phyloP scores from a whole-genome alignment of 2,888 invertebrate genomes.

The Limnephilus rhombicus region DNA sequence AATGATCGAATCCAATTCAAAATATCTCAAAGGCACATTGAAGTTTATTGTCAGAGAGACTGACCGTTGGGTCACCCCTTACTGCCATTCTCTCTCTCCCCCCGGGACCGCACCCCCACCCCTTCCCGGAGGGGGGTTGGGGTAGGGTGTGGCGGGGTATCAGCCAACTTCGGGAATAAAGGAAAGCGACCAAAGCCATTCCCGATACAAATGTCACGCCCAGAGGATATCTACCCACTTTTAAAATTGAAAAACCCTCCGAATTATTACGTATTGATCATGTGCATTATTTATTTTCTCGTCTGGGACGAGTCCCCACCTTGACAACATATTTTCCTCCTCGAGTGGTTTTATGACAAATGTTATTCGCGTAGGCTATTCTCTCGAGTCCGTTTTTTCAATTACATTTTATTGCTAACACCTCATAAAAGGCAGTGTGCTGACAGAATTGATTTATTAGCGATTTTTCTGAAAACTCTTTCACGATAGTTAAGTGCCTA shows the following conservation, averaged over 20 bases:
- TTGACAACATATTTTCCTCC: neutral
- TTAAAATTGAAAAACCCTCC: slow-evolving; percentile 66
- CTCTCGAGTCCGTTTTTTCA: neutral
- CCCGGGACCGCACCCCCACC: neutral
- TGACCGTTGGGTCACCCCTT: slow-evolving; percentile 14
- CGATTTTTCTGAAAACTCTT: neutral
- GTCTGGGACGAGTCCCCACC: neutral
- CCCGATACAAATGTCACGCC: slow-evolving; percentile 64
- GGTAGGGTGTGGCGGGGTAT: neutral
- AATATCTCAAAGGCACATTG: slow-evolving; percentile 1
- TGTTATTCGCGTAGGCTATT: neutral
- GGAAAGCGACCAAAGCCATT: slow-evolving; percentile 48
- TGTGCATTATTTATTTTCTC: slow-evolving; percentile 22
- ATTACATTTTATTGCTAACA: neutral
- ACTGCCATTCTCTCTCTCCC: neutral
- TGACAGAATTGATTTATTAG: neutral
- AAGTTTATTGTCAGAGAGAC: slow-evolving; percentile 35
- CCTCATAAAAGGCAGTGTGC: neutral
- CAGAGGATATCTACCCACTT: slow-evolving; percentile 65
- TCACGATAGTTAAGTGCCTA: neutral
- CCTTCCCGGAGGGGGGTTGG: neutral
- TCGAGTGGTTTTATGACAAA: neutral
- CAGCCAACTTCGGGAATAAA: slow-evolving; percentile 51
- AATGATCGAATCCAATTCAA: slow-evolving; percentile 30
- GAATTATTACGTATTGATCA: slow-evolving; percentile 65